Conservation (phyloP, 2,888 invertebrate genomes). For the Artemia sinica region DNA sequence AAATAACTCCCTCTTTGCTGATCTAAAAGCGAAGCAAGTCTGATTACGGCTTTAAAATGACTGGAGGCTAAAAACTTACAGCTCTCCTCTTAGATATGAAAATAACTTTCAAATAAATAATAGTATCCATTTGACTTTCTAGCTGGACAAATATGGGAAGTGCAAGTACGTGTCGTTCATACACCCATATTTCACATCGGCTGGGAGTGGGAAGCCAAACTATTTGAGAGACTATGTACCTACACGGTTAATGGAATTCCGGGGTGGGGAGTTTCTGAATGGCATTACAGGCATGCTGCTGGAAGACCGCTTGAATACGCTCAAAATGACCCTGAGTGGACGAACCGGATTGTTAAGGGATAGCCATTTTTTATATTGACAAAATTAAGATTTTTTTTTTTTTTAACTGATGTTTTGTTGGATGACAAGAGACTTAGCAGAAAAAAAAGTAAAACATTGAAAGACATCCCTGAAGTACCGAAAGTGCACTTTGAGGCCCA, state of each 20-base stretch:
- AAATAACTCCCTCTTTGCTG: no score
- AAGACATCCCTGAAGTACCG: no score
- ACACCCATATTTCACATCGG: slow-evolving; percentile 42
- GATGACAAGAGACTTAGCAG: no score
- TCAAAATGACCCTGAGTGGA: slow-evolving; percentile 27
- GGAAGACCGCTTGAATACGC: slow-evolving; percentile 37
- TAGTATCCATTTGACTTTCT: slow-evolving; percentile 25
- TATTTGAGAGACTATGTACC: slow-evolving; percentile 42
- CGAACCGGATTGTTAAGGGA: slow-evolving; percentile 24
- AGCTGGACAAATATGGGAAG: slow-evolving; percentile 38
- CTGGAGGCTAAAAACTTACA: no score
- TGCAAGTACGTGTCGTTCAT: slow-evolving; percentile 39
- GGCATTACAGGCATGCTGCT: slow-evolving; percentile 42
- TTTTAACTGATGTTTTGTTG: no score
- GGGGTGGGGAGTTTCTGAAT: slow-evolving; percentile 48
- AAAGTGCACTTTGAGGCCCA: no score
- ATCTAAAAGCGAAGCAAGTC: no score
- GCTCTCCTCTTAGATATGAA: not conserved
- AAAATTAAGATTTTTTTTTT: no score
- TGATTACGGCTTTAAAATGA: no score
- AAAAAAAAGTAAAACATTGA: no score
- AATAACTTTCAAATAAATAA: slow-evolving; percentile 1
- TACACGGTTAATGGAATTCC: slow-evolving; percentile 43
- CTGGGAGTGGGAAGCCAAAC: slow-evolving; percentile 40
- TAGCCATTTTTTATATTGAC: no score